Evolutionary conservation across 2,113 vertebrate species (phyloP).

Genomic region (Lepidothrix coronata): DNA sequence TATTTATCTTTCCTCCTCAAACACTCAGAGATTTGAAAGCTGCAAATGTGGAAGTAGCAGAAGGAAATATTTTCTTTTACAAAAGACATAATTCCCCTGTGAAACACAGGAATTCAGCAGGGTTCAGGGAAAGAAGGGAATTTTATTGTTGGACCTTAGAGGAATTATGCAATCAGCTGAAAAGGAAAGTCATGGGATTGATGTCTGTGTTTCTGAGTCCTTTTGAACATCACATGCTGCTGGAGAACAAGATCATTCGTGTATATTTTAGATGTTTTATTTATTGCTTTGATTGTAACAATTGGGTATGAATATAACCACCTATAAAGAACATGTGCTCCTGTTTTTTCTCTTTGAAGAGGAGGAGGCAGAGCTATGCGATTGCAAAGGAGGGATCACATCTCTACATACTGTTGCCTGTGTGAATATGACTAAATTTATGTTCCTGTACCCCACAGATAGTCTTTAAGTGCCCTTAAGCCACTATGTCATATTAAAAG

Average conservation of each 20-base stretch:
- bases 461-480: background rate
- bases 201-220: background rate
- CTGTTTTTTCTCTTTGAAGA: background rate
- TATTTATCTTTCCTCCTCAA: constrained; percentile 8
- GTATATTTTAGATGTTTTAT: background rate
- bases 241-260: background rate
- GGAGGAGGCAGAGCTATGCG: background rate
- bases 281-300: background rate
- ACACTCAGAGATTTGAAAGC: background rate
- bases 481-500: background rate
- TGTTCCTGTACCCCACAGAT: background rate
- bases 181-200: background rate
- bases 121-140: background rate
- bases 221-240: background rate
- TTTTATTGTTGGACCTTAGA: background rate
- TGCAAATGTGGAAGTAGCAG: background rate
- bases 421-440: background rate
- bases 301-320: background rate
- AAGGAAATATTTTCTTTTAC: constrained; percentile 8
- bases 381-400: background rate
- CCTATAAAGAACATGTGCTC: background rate
- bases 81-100: background rate
- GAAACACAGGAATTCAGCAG: background rate
- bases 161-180: background rate
- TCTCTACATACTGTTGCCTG: background rate